These are phyloP conservation scores for Festucalex cinctus DNA, from an alignment of 2,113 vertebrate species.

Conservation along the genomic window DNA sequence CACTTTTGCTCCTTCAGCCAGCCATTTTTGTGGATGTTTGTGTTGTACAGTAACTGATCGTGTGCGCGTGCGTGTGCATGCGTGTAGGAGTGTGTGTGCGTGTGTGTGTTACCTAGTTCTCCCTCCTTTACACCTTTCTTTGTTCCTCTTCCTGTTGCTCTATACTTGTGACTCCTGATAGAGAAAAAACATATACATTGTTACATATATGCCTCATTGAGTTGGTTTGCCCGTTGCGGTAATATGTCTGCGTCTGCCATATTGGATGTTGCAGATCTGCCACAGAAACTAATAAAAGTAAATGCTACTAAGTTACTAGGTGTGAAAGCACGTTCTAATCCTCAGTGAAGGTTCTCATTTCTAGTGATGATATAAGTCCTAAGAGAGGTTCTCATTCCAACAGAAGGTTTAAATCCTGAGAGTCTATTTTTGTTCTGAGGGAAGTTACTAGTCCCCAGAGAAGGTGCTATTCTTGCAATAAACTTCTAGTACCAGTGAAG, in stretches of 20 bases:
- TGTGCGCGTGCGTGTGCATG: no score
- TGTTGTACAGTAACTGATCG: neutral
- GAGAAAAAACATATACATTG: neutral
- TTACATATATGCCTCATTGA: neutral
- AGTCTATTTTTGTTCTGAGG: no score
- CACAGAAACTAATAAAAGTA: neutral
- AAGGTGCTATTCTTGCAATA: no score
- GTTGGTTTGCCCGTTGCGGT: neutral
- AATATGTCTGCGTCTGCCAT: neutral
- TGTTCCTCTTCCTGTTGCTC: neutral
- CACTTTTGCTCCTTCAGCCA: conserved; percentile 24
- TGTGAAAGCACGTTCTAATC: no score
- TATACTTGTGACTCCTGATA: neutral
- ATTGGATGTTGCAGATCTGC: neutral
- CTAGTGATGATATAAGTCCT: no score
- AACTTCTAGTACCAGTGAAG: no score
- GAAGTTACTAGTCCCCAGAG: no score
- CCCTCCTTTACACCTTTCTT: conserved; percentile 8
- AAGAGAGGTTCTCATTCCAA: no score
- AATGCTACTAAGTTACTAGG: neutral
- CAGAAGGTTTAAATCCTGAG: no score
- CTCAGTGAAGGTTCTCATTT: no score
- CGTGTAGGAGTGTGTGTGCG: no score
- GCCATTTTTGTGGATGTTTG: conserved; percentile 8
- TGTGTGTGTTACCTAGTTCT: neutral